These are phyloP conservation scores for Callithrix jacchus DNA, from an alignment of 2,113 vertebrate species.

Conservation along the genomic window DNA sequence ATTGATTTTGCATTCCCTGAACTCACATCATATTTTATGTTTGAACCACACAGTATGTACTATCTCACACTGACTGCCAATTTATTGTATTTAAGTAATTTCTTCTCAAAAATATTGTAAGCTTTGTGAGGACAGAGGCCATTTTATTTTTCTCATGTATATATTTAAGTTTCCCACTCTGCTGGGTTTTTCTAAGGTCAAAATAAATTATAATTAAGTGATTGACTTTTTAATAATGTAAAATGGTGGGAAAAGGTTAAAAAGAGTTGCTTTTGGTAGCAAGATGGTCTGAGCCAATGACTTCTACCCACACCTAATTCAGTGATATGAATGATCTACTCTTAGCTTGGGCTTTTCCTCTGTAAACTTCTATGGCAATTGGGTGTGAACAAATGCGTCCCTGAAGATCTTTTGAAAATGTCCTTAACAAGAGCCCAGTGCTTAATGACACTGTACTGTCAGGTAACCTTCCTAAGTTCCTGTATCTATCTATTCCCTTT, in stretches of 20 bases:
- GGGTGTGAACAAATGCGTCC: accelerated
- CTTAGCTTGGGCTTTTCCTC: neutral
- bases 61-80: neutral
- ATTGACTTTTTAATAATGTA: neutral
- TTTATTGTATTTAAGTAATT: neutral
- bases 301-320: neutral
- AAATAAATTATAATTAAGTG: neutral
- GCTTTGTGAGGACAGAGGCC: neutral
- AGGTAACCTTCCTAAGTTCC: neutral
- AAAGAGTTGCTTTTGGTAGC: neutral
- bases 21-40: neutral
- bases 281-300: neutral
- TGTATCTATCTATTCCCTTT: neutral
- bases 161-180: neutral
- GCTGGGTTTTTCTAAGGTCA: neutral
- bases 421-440: neutral
- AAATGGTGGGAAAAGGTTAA: neutral
- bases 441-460: neutral
- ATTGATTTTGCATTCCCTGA: neutral
- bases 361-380: neutral
- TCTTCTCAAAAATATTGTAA: neutral
- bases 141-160: neutral
- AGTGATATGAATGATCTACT: neutral
- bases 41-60: neutral
- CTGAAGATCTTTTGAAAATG: neutral